Base-by-base conservation (phyloP, 2,797 vertebrate genomes). In the Phoebastria nigripes region DNA sequence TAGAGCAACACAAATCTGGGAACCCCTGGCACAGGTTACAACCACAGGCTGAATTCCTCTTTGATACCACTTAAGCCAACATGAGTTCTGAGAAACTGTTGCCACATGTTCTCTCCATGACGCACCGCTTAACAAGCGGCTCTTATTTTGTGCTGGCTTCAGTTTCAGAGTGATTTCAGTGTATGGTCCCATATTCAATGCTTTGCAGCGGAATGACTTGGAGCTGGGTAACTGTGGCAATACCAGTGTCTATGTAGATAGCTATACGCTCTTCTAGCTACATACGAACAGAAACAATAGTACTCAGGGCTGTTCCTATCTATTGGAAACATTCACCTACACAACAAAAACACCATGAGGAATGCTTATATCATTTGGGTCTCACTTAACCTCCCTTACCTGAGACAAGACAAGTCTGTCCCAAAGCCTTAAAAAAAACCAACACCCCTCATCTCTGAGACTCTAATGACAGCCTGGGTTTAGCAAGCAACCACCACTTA, bases 71-170 rank as follows among this genome's bases (percentile, higher is more conserved):
- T 92, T 76, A 92, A 89, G 49, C 54, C 87, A 96, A 42, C 18
- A 55, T 8, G 39, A 93, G 54, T 92, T 95, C 95, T 92, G 71
- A 95, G 94, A 97, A 96, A 92, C 59, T 65, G 46, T 52, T 91
- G 94, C 87, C 74, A 92, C 84, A 47, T n/a, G 66, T 72, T 90
- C 82, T 51, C 73, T 87, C 73, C 46, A 12, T 66, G 78, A 89
- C 10, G 6, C 51, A 39, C 41, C 15, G 78, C 54, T 65, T 47
- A 89, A 76, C 55, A 70, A 71, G 80, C 73, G 69, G 80, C 87
- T 87, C 74, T 62, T 65, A 29, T 15, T 84, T 35, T 26, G 16
- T 39, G 33, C 42, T 89, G 87, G 46, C 55, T 87, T 69, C 70
- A 47, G 61, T 72, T 65, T 44, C 89, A 69, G 41, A 52, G 41